A percentile compares a stretch with the other conserved stretches of the same genome.
Evolutionary conservation across 2,113 vertebrate species (phyloP).

Genomic region (Neolamprologus devosi): DNA sequence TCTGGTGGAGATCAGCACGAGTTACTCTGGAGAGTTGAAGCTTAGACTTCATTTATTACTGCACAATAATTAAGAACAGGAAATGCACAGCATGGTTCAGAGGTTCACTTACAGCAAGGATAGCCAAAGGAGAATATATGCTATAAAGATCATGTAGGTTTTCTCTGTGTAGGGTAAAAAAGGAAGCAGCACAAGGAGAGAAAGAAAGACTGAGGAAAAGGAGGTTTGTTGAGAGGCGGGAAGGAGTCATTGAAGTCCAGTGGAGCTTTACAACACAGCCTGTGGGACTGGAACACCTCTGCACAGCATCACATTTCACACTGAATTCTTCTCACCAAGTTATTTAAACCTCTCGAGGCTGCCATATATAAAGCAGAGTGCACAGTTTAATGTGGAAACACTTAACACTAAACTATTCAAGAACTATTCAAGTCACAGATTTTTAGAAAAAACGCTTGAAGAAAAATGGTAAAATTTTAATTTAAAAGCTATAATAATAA

Average conservation of each 20-base stretch:
- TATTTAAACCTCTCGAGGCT: constrained; percentile 12
- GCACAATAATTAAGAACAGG: constrained; percentile 42
- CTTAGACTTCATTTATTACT: constrained; percentile 39
- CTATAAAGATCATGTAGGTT: neutral
- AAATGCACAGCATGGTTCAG: constrained; percentile 26
- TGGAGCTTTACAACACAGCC: constrained; percentile 17
- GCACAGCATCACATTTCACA: constrained; percentile 48
- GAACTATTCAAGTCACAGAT: neutral
- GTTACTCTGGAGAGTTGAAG: constrained; percentile 22
- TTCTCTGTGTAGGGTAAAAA: neutral
- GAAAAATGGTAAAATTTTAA: neutral
- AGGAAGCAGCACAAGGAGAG: neutral
- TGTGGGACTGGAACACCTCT: constrained; percentile 41
- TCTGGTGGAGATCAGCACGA: constrained; percentile 32
- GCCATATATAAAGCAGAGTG: neutral
- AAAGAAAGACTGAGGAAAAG: neutral
- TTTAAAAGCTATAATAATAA: neutral
- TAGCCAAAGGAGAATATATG: constrained; percentile 14
- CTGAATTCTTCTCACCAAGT: constrained; percentile 22
- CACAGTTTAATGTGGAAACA: neutral
- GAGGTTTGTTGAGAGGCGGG: neutral
- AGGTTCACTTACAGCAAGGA: constrained; percentile 6
- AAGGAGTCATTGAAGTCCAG: constrained; percentile 13
- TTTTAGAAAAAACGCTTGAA: neutral
- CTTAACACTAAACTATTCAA: neutral